Base-by-base conservation (phyloP, 2,113 vertebrate genomes). In the human region DNA sequence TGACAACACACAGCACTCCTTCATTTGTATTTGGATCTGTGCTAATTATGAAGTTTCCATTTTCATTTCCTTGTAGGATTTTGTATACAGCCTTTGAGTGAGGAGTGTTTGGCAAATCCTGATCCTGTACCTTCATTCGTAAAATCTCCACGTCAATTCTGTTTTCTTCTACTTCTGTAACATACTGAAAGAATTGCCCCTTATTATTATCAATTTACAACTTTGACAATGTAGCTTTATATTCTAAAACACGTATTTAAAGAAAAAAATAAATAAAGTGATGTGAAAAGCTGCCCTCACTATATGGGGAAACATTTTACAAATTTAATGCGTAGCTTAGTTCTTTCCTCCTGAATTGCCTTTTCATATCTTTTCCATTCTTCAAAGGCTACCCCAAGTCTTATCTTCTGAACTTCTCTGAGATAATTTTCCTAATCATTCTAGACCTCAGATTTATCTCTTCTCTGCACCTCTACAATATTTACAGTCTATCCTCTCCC, bases 1-100 rank as follows among this genome's bases (percentile, higher is more conserved):
- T 99, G 20, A 98, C 38, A 82, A 99, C 97, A 93, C 99, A 99
- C 23, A 99, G 91, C 64, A 99, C 95, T 13, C 98, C 99, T 48
- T 99, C 99, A 12, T 99, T 99, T 80, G 99, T 99, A 27, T 98
- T 97, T 64, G 98, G 98, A 87, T 99, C 99, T 8, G 98, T 99
- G 14, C 98, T 98, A 22, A 99, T 99, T 98, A 98, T 99, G 97
- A 99, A 99, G 92, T 99, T 96, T 20, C 96, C 98, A 6, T 99
- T 98, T 45, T 99, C 99, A 66, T 99, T 99, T 96, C 99, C 99
- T 84, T 98, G 98, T 32, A 97, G 98, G 94, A 99, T 99, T 57
- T 94, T 90, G 86, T 99, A 99, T 2, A 99, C 98, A 25, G 99
- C 98, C 73, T 94, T 97, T 81, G 99, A 99, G 97, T 99, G 99